These are phyloP conservation scores for Ctenicera cuprea DNA, from an alignment of 2,888 invertebrate species.

Conservation along the genomic window DNA sequence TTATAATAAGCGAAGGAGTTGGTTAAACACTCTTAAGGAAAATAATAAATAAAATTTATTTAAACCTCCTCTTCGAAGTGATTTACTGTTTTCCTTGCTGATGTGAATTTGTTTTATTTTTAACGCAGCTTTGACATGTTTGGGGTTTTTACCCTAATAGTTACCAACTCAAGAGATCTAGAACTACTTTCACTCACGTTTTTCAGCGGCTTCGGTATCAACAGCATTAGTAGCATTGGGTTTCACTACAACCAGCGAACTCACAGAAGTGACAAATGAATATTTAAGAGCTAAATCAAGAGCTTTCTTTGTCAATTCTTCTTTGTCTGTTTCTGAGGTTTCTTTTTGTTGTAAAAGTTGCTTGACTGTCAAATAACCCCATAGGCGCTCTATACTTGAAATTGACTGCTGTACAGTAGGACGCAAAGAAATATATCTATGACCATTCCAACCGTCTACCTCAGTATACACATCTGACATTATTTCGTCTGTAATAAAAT, in stretches of 20 bases:
- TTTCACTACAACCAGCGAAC: conserved; percentile 81
- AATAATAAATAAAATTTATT: too few species aligned
- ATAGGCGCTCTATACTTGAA: conserved; percentile 74
- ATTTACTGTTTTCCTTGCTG: too few species aligned
- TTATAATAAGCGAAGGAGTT: too few species aligned
- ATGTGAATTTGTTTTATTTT: too few species aligned
- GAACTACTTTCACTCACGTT: conserved; percentile 6
- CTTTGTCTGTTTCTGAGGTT: conserved; percentile 57
- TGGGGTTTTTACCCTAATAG: too few species aligned
- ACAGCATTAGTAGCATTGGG: conserved; percentile 76
- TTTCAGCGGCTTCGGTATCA: conserved; percentile 70
- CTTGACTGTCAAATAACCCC: conserved; percentile 81
- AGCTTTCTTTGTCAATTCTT: conserved; percentile 73
- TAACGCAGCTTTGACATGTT: too few species aligned
- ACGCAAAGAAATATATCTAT: conserved; percentile 23
- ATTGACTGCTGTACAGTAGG: conserved; percentile 37
- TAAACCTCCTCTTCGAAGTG: too few species aligned
- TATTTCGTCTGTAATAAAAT: background rate
- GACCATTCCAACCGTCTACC: conserved; percentile 27
- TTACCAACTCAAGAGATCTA: too few species aligned
- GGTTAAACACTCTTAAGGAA: too few species aligned
- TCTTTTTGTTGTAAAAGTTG: conserved; percentile 76
- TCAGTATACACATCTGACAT: background rate
- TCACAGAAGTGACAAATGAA: conserved; percentile 80
- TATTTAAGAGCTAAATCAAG: conserved; percentile 78